These are phyloP conservation scores for Cepphus grylle DNA, from an alignment of 2,113 vertebrate species.

Conservation along the genomic window DNA sequence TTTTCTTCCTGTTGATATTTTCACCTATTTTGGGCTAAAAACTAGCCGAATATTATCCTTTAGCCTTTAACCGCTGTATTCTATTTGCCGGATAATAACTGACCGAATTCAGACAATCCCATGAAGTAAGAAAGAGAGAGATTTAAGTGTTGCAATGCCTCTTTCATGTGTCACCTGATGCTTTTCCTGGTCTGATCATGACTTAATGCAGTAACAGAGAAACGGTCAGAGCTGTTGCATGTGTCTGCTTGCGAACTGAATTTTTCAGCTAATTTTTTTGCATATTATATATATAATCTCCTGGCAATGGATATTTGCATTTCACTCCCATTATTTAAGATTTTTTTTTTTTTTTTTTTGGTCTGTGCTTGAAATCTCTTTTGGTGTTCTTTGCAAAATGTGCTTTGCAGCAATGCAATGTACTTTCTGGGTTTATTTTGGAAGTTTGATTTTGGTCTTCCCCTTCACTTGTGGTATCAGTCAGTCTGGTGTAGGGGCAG, in stretches of 20 bases:
- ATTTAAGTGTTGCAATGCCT: not conserved
- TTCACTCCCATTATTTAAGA: not conserved
- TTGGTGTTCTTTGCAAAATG: not conserved
- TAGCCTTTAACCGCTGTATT: not conserved
- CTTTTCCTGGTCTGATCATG: not conserved
- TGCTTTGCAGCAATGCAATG: not conserved
- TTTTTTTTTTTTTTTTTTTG: not conserved
- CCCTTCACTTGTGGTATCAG: not conserved
- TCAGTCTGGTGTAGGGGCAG: not conserved
- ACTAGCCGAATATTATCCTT: not conserved
- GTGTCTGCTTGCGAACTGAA: not conserved
- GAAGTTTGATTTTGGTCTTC: not conserved
- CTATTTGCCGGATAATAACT: not conserved
- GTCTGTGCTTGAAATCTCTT: not conserved
- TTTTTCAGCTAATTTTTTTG: not conserved
- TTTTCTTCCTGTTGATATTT: not conserved
- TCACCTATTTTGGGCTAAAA: not conserved
- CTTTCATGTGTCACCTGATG: not conserved
- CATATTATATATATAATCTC: not conserved
- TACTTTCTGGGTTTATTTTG: not conserved
- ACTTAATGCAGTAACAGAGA: not conserved
- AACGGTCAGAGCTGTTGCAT: not conserved
- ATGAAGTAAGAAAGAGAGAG: not conserved
- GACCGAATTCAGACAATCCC: not conserved
- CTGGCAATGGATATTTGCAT: not conserved